Evolutionary conservation across 2,888 invertebrate genomes (phyloP), one percentile per base, ranked within the genome.

Genomic region (Ochropleura leucogaster): DNA sequence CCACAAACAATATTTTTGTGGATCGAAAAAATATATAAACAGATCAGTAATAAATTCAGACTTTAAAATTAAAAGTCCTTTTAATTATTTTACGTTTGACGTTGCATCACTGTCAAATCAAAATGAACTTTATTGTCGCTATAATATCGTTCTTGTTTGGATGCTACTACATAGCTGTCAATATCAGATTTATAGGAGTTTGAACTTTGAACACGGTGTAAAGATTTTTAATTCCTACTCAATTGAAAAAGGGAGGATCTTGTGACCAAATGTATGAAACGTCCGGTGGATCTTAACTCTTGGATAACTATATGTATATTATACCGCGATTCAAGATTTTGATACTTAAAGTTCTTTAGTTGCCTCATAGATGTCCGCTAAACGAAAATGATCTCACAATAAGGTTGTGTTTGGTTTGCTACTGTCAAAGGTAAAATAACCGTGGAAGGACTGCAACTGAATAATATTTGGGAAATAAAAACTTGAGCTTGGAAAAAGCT

Each of bases 1-100:
- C 89, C 88, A 79, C 87, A 90, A 90, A 86, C 80, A 73, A 77
- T 87, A 75, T 71, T 53, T 82, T 85, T 80, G 76, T 89, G 88
- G 85, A 83, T 80, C 74, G 64, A 79, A 81, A 74, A 63, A 64
- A 57, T 70, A 66, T 74, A 60, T 57, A 44, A 62, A 57, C 47
- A 42, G 47, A 71, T 46, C 49, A 44, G 49, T 47, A 49, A 55
- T 65, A 66, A 18, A 30, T 65, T 74, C 53, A 42, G 12, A 46
- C 16, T n/a, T 20, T 47, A 57, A 72, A 66, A 57, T 62, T 16
- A 42, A 68, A 77, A 72, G 47, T 59, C 16, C 40, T 59, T 59
- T 9, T 40, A 30, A 16, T 59, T 59, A 40, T 59, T 59, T 40
- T 40, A 59, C 8, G 1, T 59, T 59, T 59, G 59, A 40, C 40